Evolutionary conservation across 2,888 invertebrate species (phyloP).

Genomic region (Gari tellinella): DNA sequence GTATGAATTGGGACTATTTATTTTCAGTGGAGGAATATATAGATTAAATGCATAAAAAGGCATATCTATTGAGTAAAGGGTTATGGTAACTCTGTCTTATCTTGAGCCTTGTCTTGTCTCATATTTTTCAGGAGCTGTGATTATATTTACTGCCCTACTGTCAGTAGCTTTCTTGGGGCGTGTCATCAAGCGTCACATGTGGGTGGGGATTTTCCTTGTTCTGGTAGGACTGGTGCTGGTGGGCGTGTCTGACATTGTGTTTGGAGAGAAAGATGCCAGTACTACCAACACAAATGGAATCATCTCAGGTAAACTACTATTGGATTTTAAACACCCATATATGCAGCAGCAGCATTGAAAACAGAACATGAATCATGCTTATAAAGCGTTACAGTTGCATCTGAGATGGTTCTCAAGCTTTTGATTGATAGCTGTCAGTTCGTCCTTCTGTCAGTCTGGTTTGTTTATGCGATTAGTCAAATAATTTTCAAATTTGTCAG

Average conservation of each 20-base stretch:
- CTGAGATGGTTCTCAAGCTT: no score
- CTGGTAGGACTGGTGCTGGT: conserved; percentile 84
- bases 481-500: no score
- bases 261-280: conserved; percentile 48
- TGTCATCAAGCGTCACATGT: conserved; percentile 82
- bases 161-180: conserved; percentile 80
- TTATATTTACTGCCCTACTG: conserved; percentile 79
- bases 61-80: not conserved
- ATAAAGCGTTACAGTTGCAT: no score
- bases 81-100: not conserved
- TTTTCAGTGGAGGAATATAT: no score
- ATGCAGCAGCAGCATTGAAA: no score
- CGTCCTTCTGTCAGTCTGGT: no score
- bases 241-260: conserved; percentile 79
- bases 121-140: conserved; percentile 76
- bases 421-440: no score
- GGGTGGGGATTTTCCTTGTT: conserved; percentile 85
- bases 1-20: no score
- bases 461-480: no score
- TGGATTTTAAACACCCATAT: no score
- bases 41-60: no score
- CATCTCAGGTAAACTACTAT: conserved; percentile 87
- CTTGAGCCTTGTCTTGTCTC: not conserved
- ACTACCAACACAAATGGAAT: conserved; percentile 87
- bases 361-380: no score